phyloP scores from a whole-genome alignment of 92 coral and sea anemone genomes.

The Montipora capitata region DNA sequence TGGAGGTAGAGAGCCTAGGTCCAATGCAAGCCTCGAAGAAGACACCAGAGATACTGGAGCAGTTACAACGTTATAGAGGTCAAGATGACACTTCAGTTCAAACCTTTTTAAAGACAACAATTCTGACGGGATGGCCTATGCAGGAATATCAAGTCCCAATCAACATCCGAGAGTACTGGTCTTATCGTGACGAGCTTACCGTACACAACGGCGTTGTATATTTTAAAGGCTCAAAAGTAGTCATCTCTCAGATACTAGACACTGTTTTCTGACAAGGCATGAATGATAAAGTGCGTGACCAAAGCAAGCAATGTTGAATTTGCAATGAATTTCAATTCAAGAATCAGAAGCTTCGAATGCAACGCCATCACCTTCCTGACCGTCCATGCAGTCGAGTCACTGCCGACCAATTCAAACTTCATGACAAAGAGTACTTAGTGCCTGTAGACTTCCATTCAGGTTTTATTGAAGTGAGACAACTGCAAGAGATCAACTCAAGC shows the following conservation, averaged over 20 bases:
- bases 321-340: neutral
- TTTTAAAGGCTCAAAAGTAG: too few relatives aligned
- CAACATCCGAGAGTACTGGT: too few relatives aligned
- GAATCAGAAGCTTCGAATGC: constrained; percentile 43
- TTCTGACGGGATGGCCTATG: constrained; percentile 44
- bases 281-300: too few relatives aligned
- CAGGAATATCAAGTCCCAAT: too few relatives aligned
- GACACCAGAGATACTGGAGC: constrained; percentile 44
- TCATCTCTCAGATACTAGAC: too few relatives aligned
- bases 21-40: constrained; percentile 43
- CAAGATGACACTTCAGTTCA: constrained; percentile 61
- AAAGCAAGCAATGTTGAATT: too few relatives aligned
- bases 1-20: constrained; percentile 37
- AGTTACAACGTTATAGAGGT: constrained; percentile 51
- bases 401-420: constrained; percentile 37
- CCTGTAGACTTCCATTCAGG: constrained; percentile 29
- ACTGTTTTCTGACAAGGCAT: too few relatives aligned
- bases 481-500: constrained; percentile 30
- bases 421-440: constrained; percentile 7
- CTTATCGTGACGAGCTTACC: too few relatives aligned
- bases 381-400: constrained; percentile 62
- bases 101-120: constrained; percentile 47
- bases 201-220: too few relatives aligned
- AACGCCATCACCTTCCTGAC: constrained; percentile 34
- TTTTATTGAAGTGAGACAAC: constrained; percentile 11